Conservation (phyloP, 1,140 invertebrate species). For the Leptestheria dahalacensis region DNA sequence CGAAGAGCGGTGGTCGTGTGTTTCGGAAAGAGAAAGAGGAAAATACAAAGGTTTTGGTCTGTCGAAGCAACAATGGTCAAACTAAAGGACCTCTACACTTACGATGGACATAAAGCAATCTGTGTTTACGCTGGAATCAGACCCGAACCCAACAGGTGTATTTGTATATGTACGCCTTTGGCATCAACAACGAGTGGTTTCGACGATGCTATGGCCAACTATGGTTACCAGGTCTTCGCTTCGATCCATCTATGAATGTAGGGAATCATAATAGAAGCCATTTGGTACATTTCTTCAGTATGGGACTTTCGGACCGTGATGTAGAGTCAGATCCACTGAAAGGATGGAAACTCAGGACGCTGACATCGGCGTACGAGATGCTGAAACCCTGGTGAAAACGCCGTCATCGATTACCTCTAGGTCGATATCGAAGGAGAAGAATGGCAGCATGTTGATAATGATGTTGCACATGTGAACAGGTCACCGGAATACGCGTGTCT, state of each 20-base stretch:
- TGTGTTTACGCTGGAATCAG: conserved; percentile 20
- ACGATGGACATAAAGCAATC: conserved; percentile 20
- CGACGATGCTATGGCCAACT: conserved; percentile 20
- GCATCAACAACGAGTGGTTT: conserved; percentile 23
- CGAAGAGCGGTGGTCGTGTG: too few relatives aligned
- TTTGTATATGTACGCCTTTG: conserved; percentile 21
- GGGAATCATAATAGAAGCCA: neutral
- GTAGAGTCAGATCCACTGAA: neutral
- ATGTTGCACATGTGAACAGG: too few relatives aligned
- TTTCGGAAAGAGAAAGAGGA: too few relatives aligned
- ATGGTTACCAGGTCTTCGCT: conserved; percentile 22
- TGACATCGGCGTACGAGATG: conserved; percentile 16
- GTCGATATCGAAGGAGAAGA: conserved; percentile 19
- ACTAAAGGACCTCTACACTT: neutral
- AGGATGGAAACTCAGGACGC: conserved; percentile 8
- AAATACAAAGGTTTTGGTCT: too few relatives aligned
- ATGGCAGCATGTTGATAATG: too few relatives aligned
- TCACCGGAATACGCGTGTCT: too few relatives aligned
- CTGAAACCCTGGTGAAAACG: neutral
- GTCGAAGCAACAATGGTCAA: too few relatives aligned
- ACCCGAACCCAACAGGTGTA: conserved; percentile 13
- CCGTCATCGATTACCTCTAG: conserved; percentile 17
- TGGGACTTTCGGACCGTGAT: conserved; percentile 3
- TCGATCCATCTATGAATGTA: conserved; percentile 20
- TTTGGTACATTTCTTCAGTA: conserved; percentile 7